These are phyloP conservation scores for Peucedramus taeniatus DNA, from an alignment of 2,113 vertebrate genomes.

Conservation along the genomic window DNA sequence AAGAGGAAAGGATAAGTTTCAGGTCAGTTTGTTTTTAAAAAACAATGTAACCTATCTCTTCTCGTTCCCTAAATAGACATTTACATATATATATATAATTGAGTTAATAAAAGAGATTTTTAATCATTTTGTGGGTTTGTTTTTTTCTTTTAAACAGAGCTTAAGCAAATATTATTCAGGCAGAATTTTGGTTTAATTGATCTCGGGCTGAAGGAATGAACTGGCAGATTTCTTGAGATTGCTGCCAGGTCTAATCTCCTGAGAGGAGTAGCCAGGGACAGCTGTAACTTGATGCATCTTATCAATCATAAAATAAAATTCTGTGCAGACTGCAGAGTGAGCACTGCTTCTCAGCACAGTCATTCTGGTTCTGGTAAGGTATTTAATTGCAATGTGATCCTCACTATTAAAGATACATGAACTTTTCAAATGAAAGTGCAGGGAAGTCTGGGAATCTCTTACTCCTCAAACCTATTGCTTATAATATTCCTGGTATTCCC, in stretches of 20 bases:
- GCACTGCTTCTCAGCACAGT: neutral
- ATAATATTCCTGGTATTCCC: neutral
- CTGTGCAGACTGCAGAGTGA: neutral
- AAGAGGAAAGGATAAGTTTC: neutral
- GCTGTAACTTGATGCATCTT: neutral
- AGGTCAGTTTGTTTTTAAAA: neutral
- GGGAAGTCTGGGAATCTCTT: neutral
- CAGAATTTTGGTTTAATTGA: neutral
- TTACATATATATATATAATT: neutral
- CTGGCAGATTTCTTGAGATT: neutral
- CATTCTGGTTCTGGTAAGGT: neutral
- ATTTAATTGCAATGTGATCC: neutral
- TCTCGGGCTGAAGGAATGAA: neutral
- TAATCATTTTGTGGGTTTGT: neutral
- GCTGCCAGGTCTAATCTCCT: neutral
- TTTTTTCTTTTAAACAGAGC: neutral
- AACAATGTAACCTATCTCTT: neutral
- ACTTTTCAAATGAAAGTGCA: neutral
- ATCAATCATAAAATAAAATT: neutral
- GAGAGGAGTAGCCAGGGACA: neutral
- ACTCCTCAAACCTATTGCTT: neutral
- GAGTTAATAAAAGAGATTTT: neutral
- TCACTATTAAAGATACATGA: neutral
- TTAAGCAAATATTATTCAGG: neutral
- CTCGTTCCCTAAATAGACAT: neutral